Base-by-base conservation (phyloP, 1,140 invertebrate species). In the Hormaphis cornu region DNA sequence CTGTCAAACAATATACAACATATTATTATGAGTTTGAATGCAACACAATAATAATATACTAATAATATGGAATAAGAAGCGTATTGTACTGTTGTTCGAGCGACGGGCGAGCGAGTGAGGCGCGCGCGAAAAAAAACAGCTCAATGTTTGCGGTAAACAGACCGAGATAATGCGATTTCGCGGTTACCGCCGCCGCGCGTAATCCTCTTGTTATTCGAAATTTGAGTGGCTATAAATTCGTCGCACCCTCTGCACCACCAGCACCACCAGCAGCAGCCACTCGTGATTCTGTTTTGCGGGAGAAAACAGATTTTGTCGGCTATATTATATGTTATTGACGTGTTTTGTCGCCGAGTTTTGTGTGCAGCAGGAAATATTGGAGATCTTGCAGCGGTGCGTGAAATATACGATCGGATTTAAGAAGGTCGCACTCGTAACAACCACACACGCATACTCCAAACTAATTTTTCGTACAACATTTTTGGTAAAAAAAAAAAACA, bases 201-300 rank as follows among this genome's bases (percentile, higher is more conserved):
- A 66, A 66, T 66, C 61, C 61, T 66, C 61, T 66, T 66, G 61
- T 66, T 66, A 18, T 66, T 66, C 61, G 61, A 48, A 66, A 66
- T 66, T 66, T 14, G 61, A 66, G 61, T 48, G 59, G 24, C 58
- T 33, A n/a, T n/a, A 24, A 50, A 24, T 26, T 50, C 22, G 4
- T 12, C 46, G 24, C 44, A 6, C 18, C 12, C 33, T n/a, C 26
- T 35, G 18, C 20, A 33, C 28, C n/a, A n/a, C n/a, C n/a, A n/a
- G n/a, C n/a, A n/a, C n/a, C n/a, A n/a, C n/a, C n/a, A n/a, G n/a
- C n/a, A n/a, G n/a, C n/a, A n/a, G 18, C 33, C 50, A 8, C 46
- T 10, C 33, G 1, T 33, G 2, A 10, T 16, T 3, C 2, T 7
- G 18, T 9, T 24, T 18, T 48, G 12, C 28, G 18, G 9, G 6